These are phyloP conservation scores for Montipora capricornis DNA, from an alignment of 64 coral and sea anemone genomes.

Conservation along the genomic window DNA sequence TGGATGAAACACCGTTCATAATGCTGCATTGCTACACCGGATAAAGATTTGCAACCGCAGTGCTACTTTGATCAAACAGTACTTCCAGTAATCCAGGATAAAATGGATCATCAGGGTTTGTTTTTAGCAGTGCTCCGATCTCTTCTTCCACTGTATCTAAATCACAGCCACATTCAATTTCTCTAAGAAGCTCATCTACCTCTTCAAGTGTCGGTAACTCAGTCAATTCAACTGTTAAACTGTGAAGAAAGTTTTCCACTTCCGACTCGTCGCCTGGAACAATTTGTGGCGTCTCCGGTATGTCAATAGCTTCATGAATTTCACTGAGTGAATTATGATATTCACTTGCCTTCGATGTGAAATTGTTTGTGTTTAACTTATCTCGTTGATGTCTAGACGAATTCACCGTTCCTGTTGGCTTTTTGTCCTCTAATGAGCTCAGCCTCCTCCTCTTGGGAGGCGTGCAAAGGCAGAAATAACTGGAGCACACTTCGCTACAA, in stretches of 20 bases:
- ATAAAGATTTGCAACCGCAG: no score
- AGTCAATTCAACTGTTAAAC: conserved; percentile 25
- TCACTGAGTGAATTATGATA: neutral
- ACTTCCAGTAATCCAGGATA: conserved; percentile 85
- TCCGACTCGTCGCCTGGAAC: neutral
- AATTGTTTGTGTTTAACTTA: conserved; percentile 10
- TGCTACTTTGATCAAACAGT: conserved; percentile 59
- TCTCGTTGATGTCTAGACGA: neutral
- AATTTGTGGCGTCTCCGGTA: neutral
- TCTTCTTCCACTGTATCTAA: conserved; percentile 18
- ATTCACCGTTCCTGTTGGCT: neutral
- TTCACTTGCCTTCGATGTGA: neutral
- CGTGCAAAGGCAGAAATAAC: conserved; percentile 68
- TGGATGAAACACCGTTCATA: neutral
- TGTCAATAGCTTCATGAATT: conserved; percentile 1
- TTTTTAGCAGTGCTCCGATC: conserved; percentile 51
- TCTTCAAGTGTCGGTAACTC: conserved; percentile 9
- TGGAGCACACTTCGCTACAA: conserved; percentile 73
- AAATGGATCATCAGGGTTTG: conserved; percentile 78
- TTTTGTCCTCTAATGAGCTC: neutral
- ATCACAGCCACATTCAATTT: conserved; percentile 62
- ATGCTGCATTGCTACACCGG: neutral
- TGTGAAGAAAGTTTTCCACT: conserved; percentile 18
- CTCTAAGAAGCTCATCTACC: conserved; percentile 80
- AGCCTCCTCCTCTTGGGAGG: conserved; percentile 59